Percentiles rank a stretch among this genome's conserved stretches.
These are phyloP conservation scores for Corynorhinus townsendii DNA, from an alignment of 2,113 vertebrate genomes.

Conservation along the genomic window DNA sequence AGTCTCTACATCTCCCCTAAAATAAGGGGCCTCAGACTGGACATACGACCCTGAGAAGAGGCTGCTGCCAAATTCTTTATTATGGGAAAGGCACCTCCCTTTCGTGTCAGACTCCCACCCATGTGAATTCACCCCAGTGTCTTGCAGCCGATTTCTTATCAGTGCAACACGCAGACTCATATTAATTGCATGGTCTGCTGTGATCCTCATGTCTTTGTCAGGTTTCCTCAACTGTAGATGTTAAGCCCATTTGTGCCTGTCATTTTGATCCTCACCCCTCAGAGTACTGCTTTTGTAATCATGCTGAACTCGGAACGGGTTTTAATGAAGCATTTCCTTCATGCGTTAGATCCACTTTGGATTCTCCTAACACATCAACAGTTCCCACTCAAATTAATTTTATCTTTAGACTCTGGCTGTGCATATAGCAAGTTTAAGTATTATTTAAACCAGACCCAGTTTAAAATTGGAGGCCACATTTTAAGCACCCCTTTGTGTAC, in stretches of 20 bases:
- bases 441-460: conserved; percentile 58
- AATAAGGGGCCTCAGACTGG: conserved; percentile 19
- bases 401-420: conserved; percentile 5
- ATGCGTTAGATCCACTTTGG: conserved; percentile 36
- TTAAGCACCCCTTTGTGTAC: conserved; percentile 55
- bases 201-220: neutral
- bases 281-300: conserved; percentile 35
- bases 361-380: conserved; percentile 40
- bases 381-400: conserved; percentile 5
- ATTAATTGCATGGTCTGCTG: neutral
- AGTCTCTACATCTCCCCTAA: conserved; percentile 43
- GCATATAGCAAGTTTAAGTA: neutral
- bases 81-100: neutral
- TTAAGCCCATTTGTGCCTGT: conserved; percentile 22
- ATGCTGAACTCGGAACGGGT: conserved; percentile 34
- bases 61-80: conserved; percentile 41
- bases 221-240: conserved; percentile 4
- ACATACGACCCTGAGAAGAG: neutral
- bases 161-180: neutral
- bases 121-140: neutral
- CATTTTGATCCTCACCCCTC: conserved; percentile 18
- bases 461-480: conserved; percentile 18
- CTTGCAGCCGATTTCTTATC: neutral
- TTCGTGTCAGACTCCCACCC: neutral
- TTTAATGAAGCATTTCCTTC: conserved; percentile 56